Evolutionary conservation across 2,888 invertebrate species (phyloP), one percentile per base, ranked within the genome.

Genomic region (Marronus borbonicus): DNA sequence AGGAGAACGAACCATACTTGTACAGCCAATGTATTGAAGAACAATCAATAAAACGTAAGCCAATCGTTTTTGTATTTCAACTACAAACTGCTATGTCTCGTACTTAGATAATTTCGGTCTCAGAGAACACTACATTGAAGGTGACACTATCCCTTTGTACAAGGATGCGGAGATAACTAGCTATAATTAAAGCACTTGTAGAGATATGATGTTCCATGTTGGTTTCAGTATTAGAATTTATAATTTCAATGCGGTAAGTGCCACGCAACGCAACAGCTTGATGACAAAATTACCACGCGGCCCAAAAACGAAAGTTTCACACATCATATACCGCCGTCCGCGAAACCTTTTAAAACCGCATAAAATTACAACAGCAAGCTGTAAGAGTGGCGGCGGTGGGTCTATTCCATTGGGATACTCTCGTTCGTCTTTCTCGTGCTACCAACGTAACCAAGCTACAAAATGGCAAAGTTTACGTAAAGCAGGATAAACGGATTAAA

Each of bases 401-500:
- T 78, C 75, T 65, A 52, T 65, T 66, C 78, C 78, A 39, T 49
- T 10, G 78, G 75, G 78, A 78, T 60, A 7, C 58, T 52, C 44
- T 36, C 36, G 12, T 55, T 17, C 55, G 20, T 72, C 72, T 60
- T 39, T n/a, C 60, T 8, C 72, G 14, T 62, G 39, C 83, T 60
- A 36, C 58, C 60, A 60, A 12, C 55, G n/a, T 24, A 60, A 36
- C 58, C 60, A 20, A 36, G 84, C 81, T 83, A 84, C 85, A 84
- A 86, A 86, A 86, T 85, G 83, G 84, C 85, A 84, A 87, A 86
- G 85, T 86, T 87, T 85, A 86, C 86, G 86, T 86, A 85, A 85
- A 86, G 85, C 85, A 82, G 84, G 86, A 87, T 87, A 87, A 87
- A 86, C 86, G 85, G 86, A 86, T 87, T 86, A 87, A 83, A 84